A percentile compares a stretch with the other conserved stretches of the same genome.
phyloP scores from a whole-genome alignment of 1,140 invertebrate genomes.

The Calephelis nemesis region DNA sequence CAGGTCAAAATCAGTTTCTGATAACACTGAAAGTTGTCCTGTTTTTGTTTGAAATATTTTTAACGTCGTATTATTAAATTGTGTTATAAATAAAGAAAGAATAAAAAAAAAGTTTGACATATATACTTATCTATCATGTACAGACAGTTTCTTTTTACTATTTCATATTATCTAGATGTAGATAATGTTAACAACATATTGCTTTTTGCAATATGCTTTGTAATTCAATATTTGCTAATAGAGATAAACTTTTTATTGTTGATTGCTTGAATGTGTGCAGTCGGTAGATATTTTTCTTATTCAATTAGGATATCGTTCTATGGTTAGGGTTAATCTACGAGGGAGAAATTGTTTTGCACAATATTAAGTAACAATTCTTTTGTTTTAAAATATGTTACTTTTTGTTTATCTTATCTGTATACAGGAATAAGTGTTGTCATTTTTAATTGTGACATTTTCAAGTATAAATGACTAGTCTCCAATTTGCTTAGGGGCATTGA shows the following conservation, averaged over 20 bases:
- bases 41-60: too few species aligned
- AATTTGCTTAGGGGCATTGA: too few species aligned
- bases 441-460: neutral
- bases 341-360: neutral
- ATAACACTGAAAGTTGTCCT: too few species aligned
- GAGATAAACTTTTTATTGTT: too few species aligned
- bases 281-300: neutral
- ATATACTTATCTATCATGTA: neutral
- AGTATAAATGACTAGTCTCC: neutral
- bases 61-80: too few species aligned
- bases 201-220: too few species aligned
- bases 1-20: too few species aligned
- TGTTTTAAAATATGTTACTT: constrained; percentile 6
- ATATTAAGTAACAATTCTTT: neutral
- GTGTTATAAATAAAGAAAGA: too few species aligned
- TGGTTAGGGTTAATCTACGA: neutral
- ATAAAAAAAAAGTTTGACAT: neutral
- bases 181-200: constrained; percentile 8
- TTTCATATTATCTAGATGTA: neutral
- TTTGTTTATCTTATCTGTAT: constrained; percentile 8
- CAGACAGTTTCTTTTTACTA: neutral
- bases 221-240: too few species aligned
- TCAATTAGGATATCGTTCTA: neutral
- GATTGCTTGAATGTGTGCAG: too few species aligned
- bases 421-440: neutral